Evolutionary conservation across 2,888 invertebrate genomes (phyloP), one percentile per base, ranked within the genome.

Genomic region (Drosophila maculinotata): DNA sequence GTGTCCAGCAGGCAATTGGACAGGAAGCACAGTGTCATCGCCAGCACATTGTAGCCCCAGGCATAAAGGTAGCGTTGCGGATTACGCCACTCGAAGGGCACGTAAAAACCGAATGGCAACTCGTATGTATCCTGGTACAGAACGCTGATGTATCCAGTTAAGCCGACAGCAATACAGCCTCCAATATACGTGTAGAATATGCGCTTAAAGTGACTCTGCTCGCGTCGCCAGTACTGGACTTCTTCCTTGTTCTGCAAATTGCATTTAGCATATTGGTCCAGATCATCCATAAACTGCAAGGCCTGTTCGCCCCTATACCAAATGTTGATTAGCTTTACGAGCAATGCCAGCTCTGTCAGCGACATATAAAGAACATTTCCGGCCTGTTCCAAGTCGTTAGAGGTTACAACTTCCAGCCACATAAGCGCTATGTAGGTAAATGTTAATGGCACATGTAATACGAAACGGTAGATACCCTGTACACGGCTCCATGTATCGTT

Each of bases 51-150:
- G 54, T 86, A 90, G 39, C 41, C n/a, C 59, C 77, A 90, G 28
- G 84, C 88, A 26, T 77, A 75, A 60, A 78, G 75, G 39, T 79
- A 87, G 0, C 69, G 53, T 1, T 64, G 41, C 0, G 64, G 49
- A 9, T 60, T 75, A 1, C 39, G 75, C 81, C 88, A 88, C 15
- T 90, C 88, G 35, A 91, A 90, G 6, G 89, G 90, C 49, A 89
- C 79, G 66, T 89, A 90, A 26, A 76, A 85, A 10, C 73, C 68
- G 30, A 82, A 89, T 1, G 90, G 89, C 41, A 90, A 38, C 5
- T 79, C 80, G 12, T 85, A 80, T 0, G 63, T 47, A 2, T 56
- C 51, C 51, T 68, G 78, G 1, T 81, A 26, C 0, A 82, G 45
- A 0, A 75, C 76, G 3, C 72, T 71, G 1, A 44, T 1, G 25